Conservation (phyloP, 2,888 invertebrate genomes). For the Leucozona laternaria region DNA sequence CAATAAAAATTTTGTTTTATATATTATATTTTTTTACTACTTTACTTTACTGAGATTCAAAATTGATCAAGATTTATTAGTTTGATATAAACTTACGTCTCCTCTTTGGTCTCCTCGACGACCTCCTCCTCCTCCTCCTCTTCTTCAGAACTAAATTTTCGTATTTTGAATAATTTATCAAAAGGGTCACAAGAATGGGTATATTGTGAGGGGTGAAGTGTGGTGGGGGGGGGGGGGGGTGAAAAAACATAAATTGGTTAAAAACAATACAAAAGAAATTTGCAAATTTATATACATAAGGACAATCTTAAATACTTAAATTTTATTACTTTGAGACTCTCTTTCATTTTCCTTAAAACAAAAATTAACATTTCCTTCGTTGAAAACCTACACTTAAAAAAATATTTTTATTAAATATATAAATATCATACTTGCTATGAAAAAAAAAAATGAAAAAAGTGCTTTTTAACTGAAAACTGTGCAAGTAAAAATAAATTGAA, state of each 20-base stretch:
- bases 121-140: constrained; percentile 84
- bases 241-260: constrained; percentile 62
- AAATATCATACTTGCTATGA: constrained; percentile 10
- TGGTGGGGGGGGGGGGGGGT: neutral
- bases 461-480: constrained; percentile 54
- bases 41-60: constrained; percentile 27
- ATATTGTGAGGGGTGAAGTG: neutral
- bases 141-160: constrained; percentile 82
- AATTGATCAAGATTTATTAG: neutral
- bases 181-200: constrained; percentile 42
- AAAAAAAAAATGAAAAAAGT: constrained; percentile 31
- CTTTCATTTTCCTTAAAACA: constrained; percentile 29
- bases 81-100: constrained; percentile 81
- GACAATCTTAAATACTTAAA: constrained; percentile 57
- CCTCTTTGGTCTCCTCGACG: constrained; percentile 83
- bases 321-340: neutral
- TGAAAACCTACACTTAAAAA: constrained; percentile 62
- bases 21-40: neutral
- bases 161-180: constrained; percentile 70
- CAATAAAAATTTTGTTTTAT: neutral
- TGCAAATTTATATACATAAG: constrained; percentile 62
- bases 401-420: constrained; percentile 38
- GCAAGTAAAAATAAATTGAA: constrained; percentile 50
- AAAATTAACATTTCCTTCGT: constrained; percentile 57
- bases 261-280: constrained; percentile 51